Base-by-base conservation (phyloP, 2,113 vertebrate species). In the Gymnocephalus cernua region DNA sequence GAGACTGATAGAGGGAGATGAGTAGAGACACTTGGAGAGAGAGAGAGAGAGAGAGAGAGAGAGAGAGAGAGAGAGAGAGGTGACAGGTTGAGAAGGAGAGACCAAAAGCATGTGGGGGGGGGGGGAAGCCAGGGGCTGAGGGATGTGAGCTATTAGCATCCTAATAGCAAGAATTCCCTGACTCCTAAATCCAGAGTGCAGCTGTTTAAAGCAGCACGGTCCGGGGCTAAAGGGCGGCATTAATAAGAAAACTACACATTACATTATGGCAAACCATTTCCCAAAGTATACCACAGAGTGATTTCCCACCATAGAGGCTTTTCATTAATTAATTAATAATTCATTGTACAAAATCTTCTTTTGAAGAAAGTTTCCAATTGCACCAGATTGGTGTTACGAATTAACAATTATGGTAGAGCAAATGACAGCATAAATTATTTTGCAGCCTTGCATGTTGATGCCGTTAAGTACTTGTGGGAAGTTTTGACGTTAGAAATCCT, bases 131-230 rank as follows among this genome's bases (percentile, higher is more conserved):
- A 62, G 32, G 59, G 51, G n/a, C 51, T 53, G 57, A 80, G 54
- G 32, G 72, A 79, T 63, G 54, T n/a, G 64, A 78, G 44, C 59
- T 71, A 68, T 86, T 62, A 61, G 51, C 45, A 32, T 65, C 45
- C 75, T 80, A 80, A 91, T 72, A n/a, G n/a, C n/a, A 96, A 94
- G 80, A 90, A 84, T 79, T 94, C 81, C 32, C 9, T n/a, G 73
- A 41, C 80, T 87, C 87, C 88, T 91, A 90, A 94, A 92, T 56
- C 85, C 86, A 93, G 83, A 84, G 62, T 58, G 79, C 93, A 96
- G 93, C 92, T 95, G 94, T 89, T 94, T 77, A 77, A 29, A 72
- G 68, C n/a, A 23, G 61, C n/a, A 51, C 56, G 29, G 59, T 82
- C 69, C 70, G 54, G 62, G 27, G 65, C 90, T 87, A 58, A 48